Base-by-base conservation (phyloP, 2,113 vertebrate genomes). In the Heterotilapia buettikoferi region DNA sequence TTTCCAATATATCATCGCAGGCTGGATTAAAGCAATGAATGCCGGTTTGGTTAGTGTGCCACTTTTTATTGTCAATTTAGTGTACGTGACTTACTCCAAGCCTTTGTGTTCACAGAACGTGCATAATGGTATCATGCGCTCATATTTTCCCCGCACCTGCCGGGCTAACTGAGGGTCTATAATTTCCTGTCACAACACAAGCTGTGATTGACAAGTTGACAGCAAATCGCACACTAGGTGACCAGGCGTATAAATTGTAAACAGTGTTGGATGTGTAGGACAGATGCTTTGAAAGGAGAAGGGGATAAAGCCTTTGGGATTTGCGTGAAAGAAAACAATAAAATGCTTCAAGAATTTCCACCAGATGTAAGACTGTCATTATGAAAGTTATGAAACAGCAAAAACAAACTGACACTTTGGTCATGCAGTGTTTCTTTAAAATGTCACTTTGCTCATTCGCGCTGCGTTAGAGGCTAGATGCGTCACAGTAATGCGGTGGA, bases 151-250 rank as follows among this genome's bases (percentile, higher is more conserved):
- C 21, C 8, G 40, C 90, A 93, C 88, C 87, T 90, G 90, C 90
- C 73, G n/a, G 50, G 43, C 71, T 68, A 84, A 90, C n/a, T 50
- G 36, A 79, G 61, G 59, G 63, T 53, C 82, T 86, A 6, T 89
- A 87, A 92, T 92, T 92, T 92, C 52, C 47, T 33, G 61, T 71
- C 84, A 14, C 45, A 79, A 61, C 53, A 19, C 73, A 9, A 53
- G 52, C 57, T 88, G 31, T 92, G 94, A 95, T 82, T 93, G 95
- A 95, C 93, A 87, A 57, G 86, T 18, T 92, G 92, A 94, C 92
- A 90, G 92, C 78, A 84, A 85, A 92, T 94, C 89, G 47, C 88
- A 90, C 85, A 84, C 92, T 84, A 68, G 82, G 92, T 93, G 91
- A 90, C 89, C 92, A 91, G 93, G 88, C 91, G 91, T 93, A 52